phyloP scores from a whole-genome alignment of 2,797 vertebrate genomes.

The Halcyon badia region DNA sequence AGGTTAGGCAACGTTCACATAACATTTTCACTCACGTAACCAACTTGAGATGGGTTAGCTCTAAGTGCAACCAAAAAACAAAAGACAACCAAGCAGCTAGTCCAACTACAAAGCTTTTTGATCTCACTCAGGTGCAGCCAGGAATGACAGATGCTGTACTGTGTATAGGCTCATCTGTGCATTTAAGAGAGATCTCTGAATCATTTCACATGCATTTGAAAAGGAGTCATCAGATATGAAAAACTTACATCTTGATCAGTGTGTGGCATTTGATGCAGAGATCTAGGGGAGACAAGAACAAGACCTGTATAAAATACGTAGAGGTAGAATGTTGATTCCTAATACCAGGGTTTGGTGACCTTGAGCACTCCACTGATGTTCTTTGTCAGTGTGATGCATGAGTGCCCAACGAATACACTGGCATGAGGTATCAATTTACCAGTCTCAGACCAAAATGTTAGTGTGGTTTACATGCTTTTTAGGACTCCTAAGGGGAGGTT shows the following conservation, averaged over 20 bases:
- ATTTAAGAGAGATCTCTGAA: neutral
- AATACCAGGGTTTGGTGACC: rapidly evolving
- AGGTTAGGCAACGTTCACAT: neutral
- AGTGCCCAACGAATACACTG: rapidly evolving
- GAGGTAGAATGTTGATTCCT: neutral
- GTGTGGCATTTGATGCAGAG: neutral
- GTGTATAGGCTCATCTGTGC: neutral
- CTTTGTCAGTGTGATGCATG: rapidly evolving
- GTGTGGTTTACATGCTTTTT: neutral
- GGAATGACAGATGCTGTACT: neutral
- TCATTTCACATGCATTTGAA: neutral
- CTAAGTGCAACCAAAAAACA: neutral
- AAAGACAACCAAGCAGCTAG: neutral
- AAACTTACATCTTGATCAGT: neutral
- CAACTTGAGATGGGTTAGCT: neutral
- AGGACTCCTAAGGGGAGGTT: rapidly evolving
- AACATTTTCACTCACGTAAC: neutral
- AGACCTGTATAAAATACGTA: neutral
- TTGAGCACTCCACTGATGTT: rapidly evolving
- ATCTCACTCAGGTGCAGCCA: neutral
- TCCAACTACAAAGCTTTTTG: neutral
- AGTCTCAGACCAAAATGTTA: neutral
- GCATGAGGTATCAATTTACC: neutral
- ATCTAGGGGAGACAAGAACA: neutral
- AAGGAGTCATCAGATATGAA: neutral